A percentile compares a stretch with the other conserved stretches of the same genome.
These are phyloP conservation scores for Aphidius ervi DNA, from an alignment of 1,140 invertebrate species.

Conservation along the genomic window DNA sequence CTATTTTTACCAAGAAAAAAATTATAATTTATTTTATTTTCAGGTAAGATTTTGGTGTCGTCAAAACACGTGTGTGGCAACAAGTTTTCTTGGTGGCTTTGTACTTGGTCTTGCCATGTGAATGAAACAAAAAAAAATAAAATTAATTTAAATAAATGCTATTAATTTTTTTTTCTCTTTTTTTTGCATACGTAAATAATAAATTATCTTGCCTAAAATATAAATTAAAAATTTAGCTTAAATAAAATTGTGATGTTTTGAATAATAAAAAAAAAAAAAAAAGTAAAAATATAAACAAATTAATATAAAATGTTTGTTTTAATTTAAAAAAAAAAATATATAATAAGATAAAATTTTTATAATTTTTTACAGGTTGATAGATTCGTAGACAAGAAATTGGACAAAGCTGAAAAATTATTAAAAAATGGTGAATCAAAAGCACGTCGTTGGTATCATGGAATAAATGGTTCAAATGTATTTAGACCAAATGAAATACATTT, in stretches of 20 bases:
- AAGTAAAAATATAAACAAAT: not conserved
- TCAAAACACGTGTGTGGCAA: constrained; percentile 72
- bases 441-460: constrained; percentile 67
- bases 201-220: not conserved
- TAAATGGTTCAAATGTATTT: constrained; percentile 61
- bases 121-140: constrained; percentile 1
- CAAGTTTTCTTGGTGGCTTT: constrained; percentile 82
- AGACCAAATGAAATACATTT: constrained; percentile 69
- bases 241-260: not conserved
- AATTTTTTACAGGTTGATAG: constrained; percentile 62
- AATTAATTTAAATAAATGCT: no score
- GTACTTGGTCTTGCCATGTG: constrained; percentile 68
- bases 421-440: constrained; percentile 65
- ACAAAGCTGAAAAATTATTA: constrained; percentile 68
- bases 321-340: constrained; percentile 6
- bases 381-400: constrained; percentile 72
- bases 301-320: not conserved
- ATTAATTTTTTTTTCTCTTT: constrained; percentile 8
- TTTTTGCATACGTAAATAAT: constrained; percentile 13
- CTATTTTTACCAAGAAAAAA: not conserved
- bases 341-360: constrained; percentile 20
- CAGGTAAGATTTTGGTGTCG: constrained; percentile 70
- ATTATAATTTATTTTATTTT: constrained; percentile 41
- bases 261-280: constrained; percentile 8
- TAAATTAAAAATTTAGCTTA: not conserved